Conservation (phyloP, 2,113 vertebrate genomes). For the Oreocharis arfaki region DNA sequence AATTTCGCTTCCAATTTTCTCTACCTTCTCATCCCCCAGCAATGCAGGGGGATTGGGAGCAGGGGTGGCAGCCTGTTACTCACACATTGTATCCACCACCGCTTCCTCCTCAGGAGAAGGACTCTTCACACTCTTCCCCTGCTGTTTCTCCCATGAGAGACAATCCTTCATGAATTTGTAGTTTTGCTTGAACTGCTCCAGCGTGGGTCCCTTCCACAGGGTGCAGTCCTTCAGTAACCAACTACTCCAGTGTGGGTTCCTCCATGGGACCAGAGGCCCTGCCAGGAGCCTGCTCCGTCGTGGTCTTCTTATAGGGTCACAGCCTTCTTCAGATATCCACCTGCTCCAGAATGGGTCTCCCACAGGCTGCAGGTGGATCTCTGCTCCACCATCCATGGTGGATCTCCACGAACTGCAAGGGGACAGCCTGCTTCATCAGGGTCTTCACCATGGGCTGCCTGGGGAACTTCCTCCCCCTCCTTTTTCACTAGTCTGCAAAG, state of each 20-base stretch:
- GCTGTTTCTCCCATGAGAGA: accelerated
- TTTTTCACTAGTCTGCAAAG: not conserved
- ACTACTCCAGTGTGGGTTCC: accelerated
- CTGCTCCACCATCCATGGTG: not conserved
- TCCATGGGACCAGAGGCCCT: not conserved
- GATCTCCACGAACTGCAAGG: not conserved
- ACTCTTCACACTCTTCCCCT: not conserved
- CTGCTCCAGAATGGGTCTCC: not conserved
- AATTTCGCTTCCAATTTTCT: not conserved
- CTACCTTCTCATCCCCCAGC: accelerated
- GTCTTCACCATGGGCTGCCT: accelerated
- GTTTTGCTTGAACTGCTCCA: not conserved
- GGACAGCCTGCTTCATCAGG: not conserved
- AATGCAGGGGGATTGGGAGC: accelerated
- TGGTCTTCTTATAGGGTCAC: not conserved
- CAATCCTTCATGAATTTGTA: not conserved
- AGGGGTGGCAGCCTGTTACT: not conserved
- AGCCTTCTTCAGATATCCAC: not conserved
- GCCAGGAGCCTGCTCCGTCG: not conserved
- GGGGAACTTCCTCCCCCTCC: not conserved
- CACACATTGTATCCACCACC: accelerated
- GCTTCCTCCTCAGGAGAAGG: not conserved
- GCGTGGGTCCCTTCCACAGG: accelerated
- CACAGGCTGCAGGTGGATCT: not conserved
- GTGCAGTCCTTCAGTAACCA: not conserved